Evolutionary conservation across 2,888 invertebrate species (phyloP), one percentile per base, ranked within the genome.

Genomic region (Tinea trinotella): DNA sequence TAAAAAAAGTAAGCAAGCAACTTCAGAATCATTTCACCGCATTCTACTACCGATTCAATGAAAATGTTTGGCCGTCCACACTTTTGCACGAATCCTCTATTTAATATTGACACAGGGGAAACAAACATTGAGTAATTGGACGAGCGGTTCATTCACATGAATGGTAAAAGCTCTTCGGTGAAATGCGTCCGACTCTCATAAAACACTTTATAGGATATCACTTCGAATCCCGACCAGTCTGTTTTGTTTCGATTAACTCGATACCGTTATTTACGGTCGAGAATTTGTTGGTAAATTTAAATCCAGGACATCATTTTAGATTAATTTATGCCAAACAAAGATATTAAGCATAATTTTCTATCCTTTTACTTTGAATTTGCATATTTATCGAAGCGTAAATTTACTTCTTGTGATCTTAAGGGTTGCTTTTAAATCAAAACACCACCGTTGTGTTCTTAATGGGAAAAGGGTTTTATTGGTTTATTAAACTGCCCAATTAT

Each of bases 331-430:
- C 74, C 67, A 68, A 74, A 76, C 70, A 70, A 66, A 69, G 68
- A 74, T 74, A 77, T 77, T 77, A 74, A 71, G 71, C 73, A 74
- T 74, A 78, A 78, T 76, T 77, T 74, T 68, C 65, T 70, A 68
- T 74, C 71, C 71, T 70, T 70, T 67, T 63, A 65, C 65, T 58
- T 59, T 60, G 67, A 72, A 80, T 81, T 80, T 73, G 65, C 77
- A 81, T 81, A 80, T 74, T 78, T 73, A 77, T 78, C 68, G 71
- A 66, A 62, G 71, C 70, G 68, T 68, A 62, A 69, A 69, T 71
- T 71, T 63, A 55, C n/a, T 55, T 30, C 56, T 36, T 70, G 67
- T 68, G 68, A 71, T 73, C 67, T 67, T 61, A 65, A 60, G 55
- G 35, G 49, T 48, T 17, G 20, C 20, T 19, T 10, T 18, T 50